phyloP scores from a whole-genome alignment of 2,888 invertebrate species.

The Epinotia ramella region DNA sequence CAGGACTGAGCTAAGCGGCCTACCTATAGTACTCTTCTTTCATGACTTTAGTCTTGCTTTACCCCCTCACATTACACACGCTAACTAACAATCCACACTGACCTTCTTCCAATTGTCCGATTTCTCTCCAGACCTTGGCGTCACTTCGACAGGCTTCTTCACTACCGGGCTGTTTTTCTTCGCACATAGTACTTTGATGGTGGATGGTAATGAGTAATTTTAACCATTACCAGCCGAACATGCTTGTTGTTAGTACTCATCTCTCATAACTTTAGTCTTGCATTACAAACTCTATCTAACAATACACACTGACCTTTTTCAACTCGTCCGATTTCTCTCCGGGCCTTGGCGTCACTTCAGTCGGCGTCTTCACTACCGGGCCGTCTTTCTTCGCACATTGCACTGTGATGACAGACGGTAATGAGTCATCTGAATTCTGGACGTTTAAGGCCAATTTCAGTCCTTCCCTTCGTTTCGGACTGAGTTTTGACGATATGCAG shows the following conservation, averaged over 20 bases:
- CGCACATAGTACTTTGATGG: conserved; percentile 51
- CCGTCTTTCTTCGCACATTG: conserved; percentile 50
- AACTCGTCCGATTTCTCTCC: not conserved
- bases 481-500: conserved; percentile 24
- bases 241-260: too few relatives aligned
- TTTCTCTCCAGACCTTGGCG: not conserved
- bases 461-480: conserved; percentile 18
- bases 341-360: not conserved
- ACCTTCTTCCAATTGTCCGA: not conserved
- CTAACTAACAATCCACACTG: not conserved
- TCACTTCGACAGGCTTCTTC: not conserved
- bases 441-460: conserved; percentile 4
- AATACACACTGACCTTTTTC: not conserved
- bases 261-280: too few relatives aligned
- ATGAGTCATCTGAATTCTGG: not conserved
- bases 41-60: too few relatives aligned
- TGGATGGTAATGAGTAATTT: conserved; percentile 45
- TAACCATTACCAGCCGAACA: not conserved
- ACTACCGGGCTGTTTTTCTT: conserved; percentile 39
- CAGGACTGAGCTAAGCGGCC: too few relatives aligned
- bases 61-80: too few relatives aligned
- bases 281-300: not conserved
- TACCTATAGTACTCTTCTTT: too few relatives aligned
- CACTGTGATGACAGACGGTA: conserved; percentile 51
- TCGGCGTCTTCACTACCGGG: not conserved